A percentile compares a stretch with the other conserved stretches of the same genome.
phyloP scores from a whole-genome alignment of 2,113 vertebrate genomes.

The Dicrurus megarhynchus region DNA sequence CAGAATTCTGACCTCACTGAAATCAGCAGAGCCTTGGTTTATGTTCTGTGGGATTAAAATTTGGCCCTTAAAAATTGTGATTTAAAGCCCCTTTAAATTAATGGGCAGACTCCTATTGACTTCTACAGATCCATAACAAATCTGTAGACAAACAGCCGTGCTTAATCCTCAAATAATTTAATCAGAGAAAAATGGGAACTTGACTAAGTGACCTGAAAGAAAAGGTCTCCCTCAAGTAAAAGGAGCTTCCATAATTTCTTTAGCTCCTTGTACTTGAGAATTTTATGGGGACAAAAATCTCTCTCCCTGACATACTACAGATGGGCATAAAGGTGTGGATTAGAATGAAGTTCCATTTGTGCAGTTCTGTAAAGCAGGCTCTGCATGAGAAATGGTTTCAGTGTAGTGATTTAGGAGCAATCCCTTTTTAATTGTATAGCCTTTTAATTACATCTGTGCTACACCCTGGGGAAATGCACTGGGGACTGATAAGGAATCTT shows the following conservation, averaged over 20 bases:
- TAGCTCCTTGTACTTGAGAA: neutral
- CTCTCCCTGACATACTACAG: neutral
- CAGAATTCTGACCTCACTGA: neutral
- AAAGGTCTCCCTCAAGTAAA: neutral
- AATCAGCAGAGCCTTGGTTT: neutral
- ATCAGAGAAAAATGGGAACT: neutral
- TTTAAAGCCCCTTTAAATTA: neutral
- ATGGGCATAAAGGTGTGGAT: neutral
- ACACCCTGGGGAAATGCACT: neutral
- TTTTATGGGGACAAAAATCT: neutral
- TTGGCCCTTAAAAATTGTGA: neutral
- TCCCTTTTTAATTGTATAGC: constrained; percentile 13
- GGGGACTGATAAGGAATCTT: constrained; percentile 5
- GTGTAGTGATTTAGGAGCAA: neutral
- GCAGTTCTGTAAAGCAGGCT: neutral
- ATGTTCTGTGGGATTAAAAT: neutral
- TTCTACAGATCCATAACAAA: neutral
- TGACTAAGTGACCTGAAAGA: neutral
- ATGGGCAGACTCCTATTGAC: neutral
- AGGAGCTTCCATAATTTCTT: neutral
- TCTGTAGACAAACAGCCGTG: neutral
- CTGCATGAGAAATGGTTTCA: neutral
- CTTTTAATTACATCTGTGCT: constrained; percentile 6
- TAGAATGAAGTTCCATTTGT: neutral
- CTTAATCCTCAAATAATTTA: neutral